phyloP scores from a whole-genome alignment of 2,797 vertebrate genomes.

The Vireo griseus region DNA sequence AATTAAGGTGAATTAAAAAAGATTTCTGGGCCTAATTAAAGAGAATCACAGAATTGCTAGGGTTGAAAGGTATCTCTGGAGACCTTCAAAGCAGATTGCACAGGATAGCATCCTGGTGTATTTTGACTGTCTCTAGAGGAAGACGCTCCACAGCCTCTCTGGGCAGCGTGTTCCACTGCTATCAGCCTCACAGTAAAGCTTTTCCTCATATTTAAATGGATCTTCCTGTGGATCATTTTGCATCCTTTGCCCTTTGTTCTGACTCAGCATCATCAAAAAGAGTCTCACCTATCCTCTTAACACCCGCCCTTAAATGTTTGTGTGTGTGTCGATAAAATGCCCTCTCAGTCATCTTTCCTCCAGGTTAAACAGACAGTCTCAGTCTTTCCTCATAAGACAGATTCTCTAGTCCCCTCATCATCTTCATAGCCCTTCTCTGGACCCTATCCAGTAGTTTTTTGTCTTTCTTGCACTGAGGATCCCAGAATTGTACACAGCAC shows the following conservation, averaged over 20 bases:
- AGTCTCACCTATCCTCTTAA: fast-evolving
- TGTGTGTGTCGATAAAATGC: not conserved
- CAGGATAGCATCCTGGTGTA: not conserved
- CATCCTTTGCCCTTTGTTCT: not conserved
- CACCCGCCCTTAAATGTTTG: fast-evolving
- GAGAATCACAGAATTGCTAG: not conserved
- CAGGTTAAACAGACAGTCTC: not conserved
- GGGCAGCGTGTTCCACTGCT: not conserved
- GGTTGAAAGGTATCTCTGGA: not conserved
- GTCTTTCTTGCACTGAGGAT: not conserved
- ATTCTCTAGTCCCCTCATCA: not conserved
- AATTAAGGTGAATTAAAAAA: not conserved
- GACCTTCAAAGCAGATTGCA: not conserved
- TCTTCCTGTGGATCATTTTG: not conserved
- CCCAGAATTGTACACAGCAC: not conserved
- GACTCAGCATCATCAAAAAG: not conserved
- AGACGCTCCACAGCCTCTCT: not conserved
- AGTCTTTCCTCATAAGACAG: not conserved
- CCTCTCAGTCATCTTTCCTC: not conserved
- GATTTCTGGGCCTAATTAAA: not conserved
- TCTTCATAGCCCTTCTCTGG: not conserved
- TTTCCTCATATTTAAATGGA: not conserved
- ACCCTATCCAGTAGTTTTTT: not conserved
- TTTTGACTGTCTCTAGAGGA: not conserved
- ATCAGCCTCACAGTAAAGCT: not conserved